A percentile compares a stretch with the other conserved stretches of the same genome.
Evolutionary conservation across 2,113 vertebrate species (phyloP).

Genomic region (Felis chaus): DNA sequence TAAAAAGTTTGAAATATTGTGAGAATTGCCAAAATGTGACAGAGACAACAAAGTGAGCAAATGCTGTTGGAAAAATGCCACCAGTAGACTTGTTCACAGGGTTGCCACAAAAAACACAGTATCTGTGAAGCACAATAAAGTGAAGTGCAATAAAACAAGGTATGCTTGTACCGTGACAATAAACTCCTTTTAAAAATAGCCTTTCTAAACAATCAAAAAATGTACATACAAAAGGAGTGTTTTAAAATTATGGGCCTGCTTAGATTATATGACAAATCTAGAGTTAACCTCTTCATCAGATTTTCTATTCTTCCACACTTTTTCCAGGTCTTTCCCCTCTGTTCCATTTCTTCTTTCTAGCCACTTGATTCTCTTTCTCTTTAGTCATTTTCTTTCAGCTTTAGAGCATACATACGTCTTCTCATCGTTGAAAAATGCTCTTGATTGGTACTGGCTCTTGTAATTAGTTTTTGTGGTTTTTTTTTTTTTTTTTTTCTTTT

Average conservation of each 20-base stretch:
- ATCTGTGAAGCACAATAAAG: background rate
- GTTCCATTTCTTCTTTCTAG: background rate
- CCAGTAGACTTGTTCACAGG: background rate
- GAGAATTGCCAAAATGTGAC: background rate
- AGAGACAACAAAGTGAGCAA: background rate
- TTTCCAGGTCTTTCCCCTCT: background rate
- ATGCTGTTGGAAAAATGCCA: background rate
- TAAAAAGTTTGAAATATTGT: background rate
- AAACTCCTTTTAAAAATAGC: background rate
- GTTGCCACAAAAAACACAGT: background rate
- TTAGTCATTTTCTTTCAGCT: background rate
- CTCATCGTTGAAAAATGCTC: conserved; percentile 2
- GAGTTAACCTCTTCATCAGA: background rate
- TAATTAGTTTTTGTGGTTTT: background rate
- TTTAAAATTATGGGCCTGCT: background rate
- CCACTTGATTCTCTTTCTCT: background rate
- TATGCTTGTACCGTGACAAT: background rate
- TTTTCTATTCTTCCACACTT: background rate
- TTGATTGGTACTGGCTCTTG: background rate
- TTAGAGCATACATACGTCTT: background rate
- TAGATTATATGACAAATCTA: background rate
- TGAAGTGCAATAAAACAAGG: background rate
- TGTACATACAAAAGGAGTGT: background rate
- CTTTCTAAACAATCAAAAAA: background rate
- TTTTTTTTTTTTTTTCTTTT: background rate